Evolutionary conservation across 2,113 vertebrate genomes (phyloP), one percentile per base, ranked within the genome.

Genomic region (Triplophysa tibetana): DNA sequence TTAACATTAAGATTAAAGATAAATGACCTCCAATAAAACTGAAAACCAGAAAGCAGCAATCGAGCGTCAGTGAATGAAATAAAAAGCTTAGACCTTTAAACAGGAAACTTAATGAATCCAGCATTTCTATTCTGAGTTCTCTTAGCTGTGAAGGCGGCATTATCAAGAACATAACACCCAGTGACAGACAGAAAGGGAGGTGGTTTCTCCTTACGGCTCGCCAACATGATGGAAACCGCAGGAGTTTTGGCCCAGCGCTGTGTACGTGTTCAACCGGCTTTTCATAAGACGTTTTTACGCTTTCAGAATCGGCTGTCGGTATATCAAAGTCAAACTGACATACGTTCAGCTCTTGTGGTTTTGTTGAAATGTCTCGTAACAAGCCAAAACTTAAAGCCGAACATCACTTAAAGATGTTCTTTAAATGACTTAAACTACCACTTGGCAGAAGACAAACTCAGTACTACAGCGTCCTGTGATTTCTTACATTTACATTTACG

Each of bases 301-400:
- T 80, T 11, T 29, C 74, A 8, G 83, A 86, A 88, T 84, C 86
- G 85, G 86, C 81, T 87, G 88, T 76, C 74, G 82, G 58, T 74
- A 72, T 65, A 79, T 87, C 84, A 89, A 86, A 89, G 72, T 64
- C 83, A 84, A 84, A 75, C 86, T 85, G 85, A 17, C 83, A 83
- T 87, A 89, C 82, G 85, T 43, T 75, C 2, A 1, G 16, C 72
- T 75, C 58, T 75, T 23, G 83, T 85, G 61, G 63, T 61, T n/a
- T 73, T 88, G 87, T 86, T 85, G 81, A 70, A 82, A 70, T 82
- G 75, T 78, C 87, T 88, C 85, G 84, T 73, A 67, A 84, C 75
- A 82, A 48, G 13, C 45, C 56, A 33, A 19, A 80, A 43, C 69
- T 73, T 17, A 29, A 61, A 61, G n/a, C 21, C n/a, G 70, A 75